phyloP scores from a whole-genome alignment of 2,888 invertebrate genomes.

The Amiota minor region DNA sequence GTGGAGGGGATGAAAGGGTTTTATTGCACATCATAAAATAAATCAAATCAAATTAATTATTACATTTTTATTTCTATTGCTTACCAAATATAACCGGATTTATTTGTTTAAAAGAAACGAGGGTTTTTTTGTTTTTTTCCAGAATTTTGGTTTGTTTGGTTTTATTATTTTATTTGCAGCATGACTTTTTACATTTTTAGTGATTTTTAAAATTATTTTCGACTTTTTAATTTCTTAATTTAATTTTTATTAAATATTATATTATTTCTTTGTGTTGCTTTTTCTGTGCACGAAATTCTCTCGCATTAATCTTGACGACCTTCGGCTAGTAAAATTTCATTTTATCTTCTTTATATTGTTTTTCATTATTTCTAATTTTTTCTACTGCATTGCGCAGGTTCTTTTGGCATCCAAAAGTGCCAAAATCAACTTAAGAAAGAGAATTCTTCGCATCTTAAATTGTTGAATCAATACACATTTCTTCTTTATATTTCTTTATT shows the following conservation, averaged over 20 bases:
- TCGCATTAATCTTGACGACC: slow-evolving; percentile 26
- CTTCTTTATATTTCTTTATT: neutral
- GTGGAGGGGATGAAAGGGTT: neutral
- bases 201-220: slow-evolving; percentile 22
- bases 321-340: slow-evolving; percentile 15
- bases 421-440: neutral
- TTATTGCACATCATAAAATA: neutral
- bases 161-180: slow-evolving; percentile 7
- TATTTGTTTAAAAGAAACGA: slow-evolving; percentile 34
- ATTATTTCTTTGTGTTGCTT: neutral
- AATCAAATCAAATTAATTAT: slow-evolving; percentile 37
- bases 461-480: neutral
- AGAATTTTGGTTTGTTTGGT: slow-evolving; percentile 10
- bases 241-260: slow-evolving; percentile 1
- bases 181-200: slow-evolving; percentile 23
- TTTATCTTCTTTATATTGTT: slow-evolving; percentile 34
- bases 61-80: slow-evolving; percentile 26
- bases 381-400: slow-evolving; percentile 25
- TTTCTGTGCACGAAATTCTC: neutral
- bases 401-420: neutral
- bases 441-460: neutral
- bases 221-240: neutral
- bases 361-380: slow-evolving; percentile 43
- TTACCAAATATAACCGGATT: slow-evolving; percentile 49
- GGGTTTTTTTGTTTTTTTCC: slow-evolving; percentile 14